Evolutionary conservation across 2,113 vertebrate genomes (phyloP), one percentile per base, ranked within the genome.

Genomic region (Cathartes aura): DNA sequence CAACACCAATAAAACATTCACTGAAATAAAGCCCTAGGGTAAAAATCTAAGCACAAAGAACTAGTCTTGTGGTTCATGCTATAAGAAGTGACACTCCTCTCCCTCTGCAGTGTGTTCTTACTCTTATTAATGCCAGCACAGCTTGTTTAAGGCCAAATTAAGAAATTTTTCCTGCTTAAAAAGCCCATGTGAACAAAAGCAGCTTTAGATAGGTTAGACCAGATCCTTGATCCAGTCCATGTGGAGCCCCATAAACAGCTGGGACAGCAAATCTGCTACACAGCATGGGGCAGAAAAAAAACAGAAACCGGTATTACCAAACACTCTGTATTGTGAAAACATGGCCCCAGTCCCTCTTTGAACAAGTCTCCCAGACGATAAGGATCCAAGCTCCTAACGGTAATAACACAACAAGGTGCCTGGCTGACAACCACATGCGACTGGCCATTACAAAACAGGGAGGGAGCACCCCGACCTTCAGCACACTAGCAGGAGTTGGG

Each of bases 261-360:
- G 62, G 45, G 70, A 70, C 6, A 4, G 38, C 29, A 89, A 56
- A 73, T 36, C 58, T 72, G 59, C 30, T 27, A 29, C 45, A 60
- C 24, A 16, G 32, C 1, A 19, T 1, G 11, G 43, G 36, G 81
- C 76, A 81, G 18, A 38, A 93, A 52, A 6, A 12, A 38, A 38
- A 38, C 71, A 68, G 43, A 56, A 93, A 55, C 5, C 1, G 0
- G 20, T 11, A 34, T 4, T 82, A 52, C n/a, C 62, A 20, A 59
- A 47, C 8, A 6, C 32, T 13, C 36, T 4, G 29, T 5, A 21
- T 7, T 29, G 67, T 30, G 71, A 62, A 58, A 71, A 9, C 0
- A 0, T 2, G 0, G 36, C 3, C 34, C 42, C 32, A 27, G 56
- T 4, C 62, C 70, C 3, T 3, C 21, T 8, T 8, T 30, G 56